Base-by-base conservation (phyloP, 2,113 vertebrate species). In the Leptocoma aspasia region DNA sequence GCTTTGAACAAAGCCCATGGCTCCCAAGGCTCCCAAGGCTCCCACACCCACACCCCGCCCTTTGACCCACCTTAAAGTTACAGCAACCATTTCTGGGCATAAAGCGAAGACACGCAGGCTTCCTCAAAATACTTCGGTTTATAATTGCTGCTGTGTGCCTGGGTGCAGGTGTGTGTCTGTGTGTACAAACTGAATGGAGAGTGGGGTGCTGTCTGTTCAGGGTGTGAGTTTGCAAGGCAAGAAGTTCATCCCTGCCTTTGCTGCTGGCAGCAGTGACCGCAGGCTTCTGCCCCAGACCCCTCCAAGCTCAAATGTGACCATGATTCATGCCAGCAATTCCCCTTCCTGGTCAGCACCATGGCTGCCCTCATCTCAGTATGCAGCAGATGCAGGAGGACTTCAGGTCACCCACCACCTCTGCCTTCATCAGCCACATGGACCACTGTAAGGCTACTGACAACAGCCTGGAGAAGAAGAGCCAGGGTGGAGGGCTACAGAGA, bases 331-430 rank as follows among this genome's bases (percentile, higher is more conserved):
- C 0, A 1, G 33, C 59, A 66, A 28, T 61, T 89, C 61, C 39
- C 44, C 35, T 82, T 92, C 54, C 77, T n/a, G 65, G 27, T 3
- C 24, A 23, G 31, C 61, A 70, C 64, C 65, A 96, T 96, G 97
- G 94, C 93, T 2, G 95, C 97, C 83, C 86, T 97, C 49, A 98
- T 98, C 85, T 97, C 94, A 2, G 97, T 97, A 69, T 97, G 73
- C 76, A 28, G 64, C 96, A 96, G 86, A 96, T 69, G 17, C 87
- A 95, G 91, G 97, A 98, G 81, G 97, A 98, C 90, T 97, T 98
- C 92, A 97, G 96, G 81, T 98, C 97, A 5, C 97, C 97, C 30
- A 98, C 96, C 39, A 98, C 96, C 39, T 98, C 98, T 47, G 95
- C 97, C 39, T 98, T 98, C 4, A 47, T 83, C 92, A 98, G 92